A percentile compares a stretch with the other conserved stretches of the same genome.
Evolutionary conservation across 2,113 vertebrate species (phyloP).

Genomic region (Syngnathus scovelli): DNA sequence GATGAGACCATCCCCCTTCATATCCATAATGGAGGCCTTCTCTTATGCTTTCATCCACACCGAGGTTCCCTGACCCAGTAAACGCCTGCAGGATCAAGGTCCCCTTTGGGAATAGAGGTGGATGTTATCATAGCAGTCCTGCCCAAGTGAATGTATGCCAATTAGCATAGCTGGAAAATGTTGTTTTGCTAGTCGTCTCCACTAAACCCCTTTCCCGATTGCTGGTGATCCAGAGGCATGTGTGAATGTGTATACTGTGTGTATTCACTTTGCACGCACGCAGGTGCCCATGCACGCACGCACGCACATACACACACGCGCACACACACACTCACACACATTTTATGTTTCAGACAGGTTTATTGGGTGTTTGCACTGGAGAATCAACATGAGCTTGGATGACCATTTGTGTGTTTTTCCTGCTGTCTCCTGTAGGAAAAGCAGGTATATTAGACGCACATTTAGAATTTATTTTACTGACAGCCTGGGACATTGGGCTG

Average conservation of each 20-base stretch:
- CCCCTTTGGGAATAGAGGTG: slow-evolving; percentile 50
- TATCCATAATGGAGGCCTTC: slow-evolving; percentile 43
- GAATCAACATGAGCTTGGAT: slow-evolving; percentile 41
- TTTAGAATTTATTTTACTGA: slow-evolving; percentile 12
- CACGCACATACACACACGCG: background rate
- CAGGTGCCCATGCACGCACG: background rate
- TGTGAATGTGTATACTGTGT: slow-evolving; percentile 14
- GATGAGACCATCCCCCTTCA: slow-evolving; percentile 29
- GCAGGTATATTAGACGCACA: slow-evolving; percentile 7
- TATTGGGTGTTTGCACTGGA: slow-evolving; percentile 46
- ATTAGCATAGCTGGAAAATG: slow-evolving; percentile 62
- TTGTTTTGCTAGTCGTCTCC: slow-evolving; percentile 50
- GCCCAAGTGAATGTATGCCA: slow-evolving; percentile 59
- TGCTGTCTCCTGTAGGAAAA: slow-evolving; percentile 10
- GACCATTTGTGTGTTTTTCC: slow-evolving; percentile 30
- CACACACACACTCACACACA: slow-evolving; percentile 10
- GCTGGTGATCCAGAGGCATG: slow-evolving; percentile 5
- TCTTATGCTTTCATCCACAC: slow-evolving; percentile 54
- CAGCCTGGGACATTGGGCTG: background rate
- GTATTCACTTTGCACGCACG: slow-evolving; percentile 16
- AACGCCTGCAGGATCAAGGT: slow-evolving; percentile 60
- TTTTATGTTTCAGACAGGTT: slow-evolving; percentile 44
- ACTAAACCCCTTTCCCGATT: slow-evolving; percentile 21
- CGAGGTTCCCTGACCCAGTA: slow-evolving; percentile 57
- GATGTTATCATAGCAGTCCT: slow-evolving; percentile 67